Evolutionary conservation across 1,140 invertebrate species (phyloP).

Genomic region (Drosophila orosa): DNA sequence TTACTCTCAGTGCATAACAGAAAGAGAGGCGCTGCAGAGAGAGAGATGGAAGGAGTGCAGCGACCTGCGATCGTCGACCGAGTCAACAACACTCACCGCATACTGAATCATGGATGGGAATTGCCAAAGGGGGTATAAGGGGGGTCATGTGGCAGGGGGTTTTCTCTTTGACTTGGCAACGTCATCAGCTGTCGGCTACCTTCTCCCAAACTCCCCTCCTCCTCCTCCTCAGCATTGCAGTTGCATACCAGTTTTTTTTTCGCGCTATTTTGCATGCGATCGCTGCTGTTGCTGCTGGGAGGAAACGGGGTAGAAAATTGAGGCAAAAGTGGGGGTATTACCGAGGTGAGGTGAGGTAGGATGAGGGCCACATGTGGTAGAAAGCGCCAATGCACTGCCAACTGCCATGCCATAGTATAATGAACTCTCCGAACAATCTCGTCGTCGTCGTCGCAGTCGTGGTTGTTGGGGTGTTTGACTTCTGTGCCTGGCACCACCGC

Average conservation of each 20-base stretch:
- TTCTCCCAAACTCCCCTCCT: background rate
- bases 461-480: slow-evolving; percentile 52
- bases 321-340: background rate
- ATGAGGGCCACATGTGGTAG: slow-evolving; percentile 46
- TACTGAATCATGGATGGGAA: slow-evolving; percentile 54
- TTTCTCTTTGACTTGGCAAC: slow-evolving; percentile 56
- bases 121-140: slow-evolving; percentile 20
- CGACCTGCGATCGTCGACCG: slow-evolving; percentile 64
- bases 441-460: slow-evolving; percentile 10
- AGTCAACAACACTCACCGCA: slow-evolving; percentile 64
- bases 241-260: slow-evolving; percentile 72
- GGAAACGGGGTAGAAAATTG: slow-evolving; percentile 2
- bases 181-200: slow-evolving; percentile 46
- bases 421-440: slow-evolving; percentile 55
- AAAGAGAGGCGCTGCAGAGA: background rate
- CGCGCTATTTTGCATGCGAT: slow-evolving; percentile 73
- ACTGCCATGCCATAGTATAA: slow-evolving; percentile 47
- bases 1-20: background rate
- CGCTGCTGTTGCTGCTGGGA: slow-evolving; percentile 6
- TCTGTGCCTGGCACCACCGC: slow-evolving; percentile 46
- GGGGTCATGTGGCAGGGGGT: slow-evolving; percentile 13
- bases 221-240: slow-evolving; percentile 12
- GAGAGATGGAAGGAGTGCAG: slow-evolving; percentile 56
- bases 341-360: background rate
- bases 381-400: slow-evolving; percentile 53